Conservation (phyloP, 2,797 vertebrate genomes). For the Selene dorsalis region DNA sequence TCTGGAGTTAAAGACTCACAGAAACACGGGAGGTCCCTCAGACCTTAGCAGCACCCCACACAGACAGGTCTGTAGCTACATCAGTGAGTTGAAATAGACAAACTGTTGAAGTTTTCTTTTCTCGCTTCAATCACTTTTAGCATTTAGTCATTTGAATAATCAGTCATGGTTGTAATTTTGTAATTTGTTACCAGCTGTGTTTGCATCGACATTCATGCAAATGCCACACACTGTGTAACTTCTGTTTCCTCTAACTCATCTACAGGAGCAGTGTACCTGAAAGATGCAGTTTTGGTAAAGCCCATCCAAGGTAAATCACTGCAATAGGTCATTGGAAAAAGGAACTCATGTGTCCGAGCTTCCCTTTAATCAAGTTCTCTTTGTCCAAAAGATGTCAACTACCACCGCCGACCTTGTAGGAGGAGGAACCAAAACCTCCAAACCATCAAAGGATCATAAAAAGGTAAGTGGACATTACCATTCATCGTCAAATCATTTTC, state of each 20-base stretch:
- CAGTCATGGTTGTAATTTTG: background rate
- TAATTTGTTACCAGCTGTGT: constrained; percentile 20
- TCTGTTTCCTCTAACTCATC: constrained; percentile 36
- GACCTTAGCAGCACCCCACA: constrained; percentile 22
- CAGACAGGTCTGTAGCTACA: constrained; percentile 46
- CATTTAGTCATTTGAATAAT: background rate
- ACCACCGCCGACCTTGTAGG: constrained; percentile 78
- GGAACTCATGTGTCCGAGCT: constrained; percentile 60
- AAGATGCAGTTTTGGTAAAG: constrained; percentile 52
- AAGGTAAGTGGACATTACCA: constrained; percentile 83
- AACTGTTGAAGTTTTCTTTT: background rate
- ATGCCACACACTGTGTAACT: constrained; percentile 31
- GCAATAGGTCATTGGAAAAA: constrained; percentile 10
- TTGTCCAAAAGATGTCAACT: constrained; percentile 86
- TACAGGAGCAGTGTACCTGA: constrained; percentile 47
- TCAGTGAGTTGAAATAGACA: background rate
- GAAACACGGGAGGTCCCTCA: constrained; percentile 41
- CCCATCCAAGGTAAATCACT: constrained; percentile 27
- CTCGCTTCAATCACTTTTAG: background rate
- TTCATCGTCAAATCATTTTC: background rate
- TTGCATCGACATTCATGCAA: constrained; percentile 48
- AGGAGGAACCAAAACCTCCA: constrained; percentile 78
- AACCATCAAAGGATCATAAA: constrained; percentile 89
- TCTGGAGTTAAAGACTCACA: constrained; percentile 52
- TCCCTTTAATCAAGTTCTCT: constrained; percentile 58